phyloP scores from a whole-genome alignment of 23 tunicate species.

The Corella eumyota region DNA sequence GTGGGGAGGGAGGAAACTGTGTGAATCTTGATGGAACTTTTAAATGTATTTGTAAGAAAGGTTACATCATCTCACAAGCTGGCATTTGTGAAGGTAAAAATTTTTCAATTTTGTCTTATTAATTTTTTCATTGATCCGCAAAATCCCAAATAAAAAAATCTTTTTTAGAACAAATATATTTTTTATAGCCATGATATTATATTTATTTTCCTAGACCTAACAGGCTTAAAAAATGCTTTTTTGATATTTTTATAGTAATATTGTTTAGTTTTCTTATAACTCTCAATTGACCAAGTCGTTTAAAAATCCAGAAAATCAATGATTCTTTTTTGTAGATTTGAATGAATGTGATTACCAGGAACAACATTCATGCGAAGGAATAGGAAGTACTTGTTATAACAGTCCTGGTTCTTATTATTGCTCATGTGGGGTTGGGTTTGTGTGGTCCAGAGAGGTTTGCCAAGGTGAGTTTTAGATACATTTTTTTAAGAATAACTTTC shows the following conservation, averaged over 20 bases:
- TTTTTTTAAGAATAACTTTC: no score
- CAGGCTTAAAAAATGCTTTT: no score
- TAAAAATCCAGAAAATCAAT: no score
- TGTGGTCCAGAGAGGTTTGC: conserved; percentile 30
- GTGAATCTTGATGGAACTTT: conserved; percentile 49
- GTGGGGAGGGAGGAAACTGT: conserved; percentile 75
- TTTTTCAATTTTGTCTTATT: no score
- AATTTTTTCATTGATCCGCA: no score
- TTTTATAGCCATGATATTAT: no score
- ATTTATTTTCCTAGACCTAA: no score
- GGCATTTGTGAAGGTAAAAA: conserved; percentile 54
- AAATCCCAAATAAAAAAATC: no score
- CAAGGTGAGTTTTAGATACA: conserved; percentile 39
- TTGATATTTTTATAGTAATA: no score
- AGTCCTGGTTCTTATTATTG: conserved; percentile 47
- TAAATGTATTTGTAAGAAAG: conserved; percentile 59
- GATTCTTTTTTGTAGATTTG: conserved; percentile 34
- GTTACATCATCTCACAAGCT: conserved; percentile 22
- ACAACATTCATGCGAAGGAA: conserved; percentile 25
- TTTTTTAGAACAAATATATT: no score
- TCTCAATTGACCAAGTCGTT: no score
- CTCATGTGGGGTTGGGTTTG: conserved; percentile 43
- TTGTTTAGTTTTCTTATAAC: no score
- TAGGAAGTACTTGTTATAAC: conserved; percentile 26
- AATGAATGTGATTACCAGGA: conserved; percentile 57